A percentile compares a stretch with the other conserved stretches of the same genome.
Conservation (phyloP, 2,888 invertebrate genomes). For the Eretmocerus hayati region DNA sequence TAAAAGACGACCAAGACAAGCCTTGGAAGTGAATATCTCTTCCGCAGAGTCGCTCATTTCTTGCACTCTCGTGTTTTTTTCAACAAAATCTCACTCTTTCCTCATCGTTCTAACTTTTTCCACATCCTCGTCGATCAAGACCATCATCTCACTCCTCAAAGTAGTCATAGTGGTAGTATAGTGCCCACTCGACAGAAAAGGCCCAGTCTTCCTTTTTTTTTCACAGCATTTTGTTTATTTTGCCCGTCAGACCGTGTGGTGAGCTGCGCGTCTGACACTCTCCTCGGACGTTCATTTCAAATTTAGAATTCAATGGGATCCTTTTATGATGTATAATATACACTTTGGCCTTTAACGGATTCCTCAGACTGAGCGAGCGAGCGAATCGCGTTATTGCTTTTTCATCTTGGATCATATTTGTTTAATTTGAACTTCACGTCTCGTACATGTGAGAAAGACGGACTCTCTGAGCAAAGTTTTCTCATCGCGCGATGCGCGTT, state of each 20-base stretch:
- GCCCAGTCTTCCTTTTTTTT: no score
- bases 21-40: no score
- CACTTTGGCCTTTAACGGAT: conserved; percentile 35
- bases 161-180: no score
- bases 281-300: conserved; percentile 45
- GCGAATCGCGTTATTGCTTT: no score
- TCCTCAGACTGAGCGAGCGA: conserved; percentile 30
- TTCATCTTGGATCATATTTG: conserved; percentile 34
- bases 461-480: no score
- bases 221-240: conserved; percentile 45
- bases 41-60: no score
- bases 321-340: conserved; percentile 37
- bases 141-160: background rate
- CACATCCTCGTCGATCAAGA: background rate
- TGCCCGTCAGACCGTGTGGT: conserved; percentile 44
- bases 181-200: no score
- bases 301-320: conserved; percentile 49
- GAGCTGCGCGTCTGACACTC: conserved; percentile 34
- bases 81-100: background rate
- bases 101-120: background rate
- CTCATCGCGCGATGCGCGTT: no score
- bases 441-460: no score
- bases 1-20: no score
- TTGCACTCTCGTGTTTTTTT: no score
- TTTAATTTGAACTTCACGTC: conserved; percentile 40